Percentiles rank a stretch among this genome's conserved stretches.
phyloP scores from a whole-genome alignment of 2,888 invertebrate species.

The Augochlorella aurata region DNA sequence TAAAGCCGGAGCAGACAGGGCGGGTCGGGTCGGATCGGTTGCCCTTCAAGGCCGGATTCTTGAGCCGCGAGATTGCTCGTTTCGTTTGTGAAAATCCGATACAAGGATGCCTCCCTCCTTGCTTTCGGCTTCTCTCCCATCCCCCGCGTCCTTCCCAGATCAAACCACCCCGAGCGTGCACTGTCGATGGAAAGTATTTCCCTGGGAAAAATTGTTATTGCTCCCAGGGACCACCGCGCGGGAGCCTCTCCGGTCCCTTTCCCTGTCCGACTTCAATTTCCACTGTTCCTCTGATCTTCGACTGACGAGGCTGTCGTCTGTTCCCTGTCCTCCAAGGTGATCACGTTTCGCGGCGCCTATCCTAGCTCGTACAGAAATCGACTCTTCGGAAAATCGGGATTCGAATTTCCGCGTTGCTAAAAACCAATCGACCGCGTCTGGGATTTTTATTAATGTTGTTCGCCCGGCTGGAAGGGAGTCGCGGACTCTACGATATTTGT shows the following conservation, averaged over 20 bases:
- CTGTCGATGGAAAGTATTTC: constrained; percentile 55
- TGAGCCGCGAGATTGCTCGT: constrained; percentile 64
- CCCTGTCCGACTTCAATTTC: constrained; percentile 49
- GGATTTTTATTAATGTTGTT: too few species aligned
- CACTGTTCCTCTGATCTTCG: constrained; percentile 3
- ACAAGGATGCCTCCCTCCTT: constrained; percentile 47
- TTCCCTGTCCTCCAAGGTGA: constrained; percentile 12
- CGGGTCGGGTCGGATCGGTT: constrained; percentile 31
- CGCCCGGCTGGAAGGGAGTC: too few species aligned
- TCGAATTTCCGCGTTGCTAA: too few species aligned
- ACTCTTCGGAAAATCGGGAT: too few species aligned
- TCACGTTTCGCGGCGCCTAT: background rate
- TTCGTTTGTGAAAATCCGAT: constrained; percentile 69
- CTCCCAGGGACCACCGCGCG: constrained; percentile 39
- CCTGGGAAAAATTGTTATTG: constrained; percentile 57
- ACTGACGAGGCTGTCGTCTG: constrained; percentile 8
- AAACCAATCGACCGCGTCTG: too few species aligned
- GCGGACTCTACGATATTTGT: too few species aligned
- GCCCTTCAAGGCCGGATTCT: constrained; percentile 58
- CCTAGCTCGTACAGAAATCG: too few species aligned
- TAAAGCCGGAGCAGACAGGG: constrained; percentile 44
- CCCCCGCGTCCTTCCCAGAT: background rate
- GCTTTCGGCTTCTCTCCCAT: background rate
- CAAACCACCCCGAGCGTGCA: constrained; percentile 24
- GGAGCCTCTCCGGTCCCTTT: constrained; percentile 17